Evolutionary conservation across 2,797 vertebrate species (phyloP), one percentile per base, ranked within the genome.

Genomic region (Tamandua tetradactyla): DNA sequence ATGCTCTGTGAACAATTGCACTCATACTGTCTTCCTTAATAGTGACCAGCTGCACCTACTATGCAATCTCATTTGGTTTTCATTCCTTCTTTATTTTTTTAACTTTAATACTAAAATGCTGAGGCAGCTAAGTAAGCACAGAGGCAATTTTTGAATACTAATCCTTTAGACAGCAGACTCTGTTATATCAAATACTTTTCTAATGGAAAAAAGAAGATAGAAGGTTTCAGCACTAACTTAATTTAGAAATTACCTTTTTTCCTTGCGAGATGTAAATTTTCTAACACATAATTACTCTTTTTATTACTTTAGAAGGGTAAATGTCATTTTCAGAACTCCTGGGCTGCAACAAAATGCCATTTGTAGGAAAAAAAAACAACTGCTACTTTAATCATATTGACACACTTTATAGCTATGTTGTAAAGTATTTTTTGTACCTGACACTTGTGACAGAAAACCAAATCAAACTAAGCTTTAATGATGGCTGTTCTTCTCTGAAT

Each of bases 291-390:
- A 91, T 91, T 97, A 97, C 87, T 87, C 5, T 74, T 96, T 96
- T 98, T 96, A 97, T 97, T 97, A 93, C 93, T 94, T 13, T 75
- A 93, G 76, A 75, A 84, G 84, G 92, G 20, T 95, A 96, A 98
- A 97, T 97, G 93, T 96, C 91, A 69, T 57, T 72, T 96, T 7
- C 25, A 97, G 81, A 62, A 10, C 66, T 97, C 78, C 75, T 74
- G 87, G 80, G 32, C 66, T 96, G 82, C 92, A 57, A 32, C 37
- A 84, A 84, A 97, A 93, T 92, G 80, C 84, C 95, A 87, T 97
- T 98, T 97, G 95, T 95, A 96, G 94, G 94, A 87, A 90, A 94
- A 91, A 91, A 97, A 95, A 49, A 44, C 27, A 95, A 93, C 5
- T 68, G 25, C 35, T 81, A 30, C 55, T 89, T 94, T 88, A 94